These are phyloP conservation scores for Theretra japonica DNA, from an alignment of 2,888 invertebrate species.

Conservation along the genomic window DNA sequence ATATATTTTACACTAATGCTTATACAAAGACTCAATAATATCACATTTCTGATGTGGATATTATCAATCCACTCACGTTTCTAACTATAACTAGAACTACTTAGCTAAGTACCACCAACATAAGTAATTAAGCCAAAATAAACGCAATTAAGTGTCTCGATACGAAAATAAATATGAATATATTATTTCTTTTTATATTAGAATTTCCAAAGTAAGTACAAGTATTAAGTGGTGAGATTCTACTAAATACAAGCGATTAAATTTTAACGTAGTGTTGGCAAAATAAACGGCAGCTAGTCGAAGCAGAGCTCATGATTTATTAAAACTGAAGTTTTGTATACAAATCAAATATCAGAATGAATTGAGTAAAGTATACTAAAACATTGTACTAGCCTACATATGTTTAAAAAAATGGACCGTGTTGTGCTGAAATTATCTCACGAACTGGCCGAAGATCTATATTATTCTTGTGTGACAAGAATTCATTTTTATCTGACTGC, in stretches of 20 bases:
- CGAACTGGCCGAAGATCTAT: too few relatives aligned
- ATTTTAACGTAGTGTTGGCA: background rate
- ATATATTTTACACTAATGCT: conserved; percentile 67
- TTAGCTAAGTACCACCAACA: conserved; percentile 56
- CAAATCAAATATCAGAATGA: background rate
- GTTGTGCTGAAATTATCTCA: too few relatives aligned
- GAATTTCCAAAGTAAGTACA: conserved; percentile 38
- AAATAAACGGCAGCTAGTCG: background rate
- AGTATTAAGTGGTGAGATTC: conserved; percentile 44
- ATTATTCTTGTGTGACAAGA: too few relatives aligned
- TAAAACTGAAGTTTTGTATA: background rate
- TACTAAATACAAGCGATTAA: conserved; percentile 33
- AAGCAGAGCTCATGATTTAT: background rate
- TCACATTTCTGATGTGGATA: conserved; percentile 90
- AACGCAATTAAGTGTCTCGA: conserved; percentile 20
- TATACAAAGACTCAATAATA: conserved; percentile 87
- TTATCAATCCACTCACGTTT: conserved; percentile 81
- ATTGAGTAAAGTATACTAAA: too few relatives aligned
- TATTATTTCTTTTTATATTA: background rate
- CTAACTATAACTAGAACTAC: conserved; percentile 46
- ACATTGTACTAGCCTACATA: too few relatives aligned
- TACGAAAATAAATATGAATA: conserved; percentile 9
- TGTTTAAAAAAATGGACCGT: too few relatives aligned
- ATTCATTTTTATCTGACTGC: too few relatives aligned
- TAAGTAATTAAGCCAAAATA: conserved; percentile 38